Conservation (phyloP, 2,888 invertebrate species). For the Brenthis ino region DNA sequence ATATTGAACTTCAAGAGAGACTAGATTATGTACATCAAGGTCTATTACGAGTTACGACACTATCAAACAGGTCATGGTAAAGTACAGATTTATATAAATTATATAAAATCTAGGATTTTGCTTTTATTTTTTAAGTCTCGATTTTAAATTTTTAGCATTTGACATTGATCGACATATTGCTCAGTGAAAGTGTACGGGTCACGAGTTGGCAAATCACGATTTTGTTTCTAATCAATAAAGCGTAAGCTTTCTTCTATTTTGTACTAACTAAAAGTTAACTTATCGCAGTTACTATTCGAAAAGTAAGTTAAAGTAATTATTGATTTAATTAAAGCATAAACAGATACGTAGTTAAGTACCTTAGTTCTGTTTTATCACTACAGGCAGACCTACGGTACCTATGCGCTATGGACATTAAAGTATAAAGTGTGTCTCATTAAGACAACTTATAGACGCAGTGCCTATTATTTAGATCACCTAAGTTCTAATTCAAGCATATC, state of each 20-base stretch:
- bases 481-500: neutral
- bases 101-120: slow-evolving; percentile 48
- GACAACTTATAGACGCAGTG: neutral
- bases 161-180: slow-evolving; percentile 38
- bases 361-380: neutral
- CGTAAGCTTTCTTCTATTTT: slow-evolving; percentile 11
- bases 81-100: slow-evolving; percentile 49
- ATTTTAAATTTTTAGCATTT: slow-evolving; percentile 11
- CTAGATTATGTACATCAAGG: slow-evolving; percentile 50
- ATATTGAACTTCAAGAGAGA: slow-evolving; percentile 62
- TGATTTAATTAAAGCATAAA: neutral
- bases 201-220: slow-evolving; percentile 30
- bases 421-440: neutral
- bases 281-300: too few species aligned
- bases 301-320: too few species aligned
- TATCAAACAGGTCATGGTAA: slow-evolving; percentile 58
- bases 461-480: neutral
- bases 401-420: neutral
- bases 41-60: slow-evolving; percentile 61
- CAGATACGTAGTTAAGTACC: neutral
- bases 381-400: neutral
- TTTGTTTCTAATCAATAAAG: slow-evolving; percentile 35
- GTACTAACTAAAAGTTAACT: neutral
- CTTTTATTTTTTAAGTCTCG: slow-evolving; percentile 15
- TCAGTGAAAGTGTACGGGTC: slow-evolving; percentile 33